Percentiles rank a stretch among this genome's conserved stretches.
phyloP scores from a whole-genome alignment of 23 tunicate genomes.

The Clavelina lepadiformis region DNA sequence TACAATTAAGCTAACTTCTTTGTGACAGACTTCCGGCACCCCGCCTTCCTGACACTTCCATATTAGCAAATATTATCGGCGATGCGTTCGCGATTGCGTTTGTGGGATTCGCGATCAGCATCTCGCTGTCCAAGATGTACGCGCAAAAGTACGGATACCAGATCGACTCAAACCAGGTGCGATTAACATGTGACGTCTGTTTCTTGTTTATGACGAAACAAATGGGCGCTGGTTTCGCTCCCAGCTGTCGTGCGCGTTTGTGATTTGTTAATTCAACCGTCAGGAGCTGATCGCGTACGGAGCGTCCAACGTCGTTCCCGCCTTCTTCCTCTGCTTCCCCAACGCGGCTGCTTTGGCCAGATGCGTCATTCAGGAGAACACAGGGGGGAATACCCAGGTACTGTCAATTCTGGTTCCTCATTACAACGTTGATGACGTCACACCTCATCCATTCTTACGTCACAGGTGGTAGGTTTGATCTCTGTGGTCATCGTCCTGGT shows the following conservation, averaged over 20 bases:
- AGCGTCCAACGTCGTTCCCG: constrained; percentile 65
- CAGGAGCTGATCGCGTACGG: constrained; percentile 96
- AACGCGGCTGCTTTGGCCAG: constrained; percentile 90
- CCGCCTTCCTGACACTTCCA: constrained; percentile 43
- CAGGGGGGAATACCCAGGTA: constrained; percentile 90
- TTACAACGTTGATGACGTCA: too few species aligned
- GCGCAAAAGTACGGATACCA: constrained; percentile 69
- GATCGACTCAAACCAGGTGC: constrained; percentile 81
- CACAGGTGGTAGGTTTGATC: constrained; percentile 86
- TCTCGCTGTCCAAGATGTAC: constrained; percentile 86
- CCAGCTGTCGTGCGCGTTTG: constrained; percentile 5
- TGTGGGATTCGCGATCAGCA: constrained; percentile 87
- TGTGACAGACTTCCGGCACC: constrained; percentile 90
- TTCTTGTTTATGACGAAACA: too few species aligned
- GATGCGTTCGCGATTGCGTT: constrained; percentile 83
- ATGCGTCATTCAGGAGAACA: constrained; percentile 89
- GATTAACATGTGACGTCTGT: too few species aligned
- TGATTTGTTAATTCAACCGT: not conserved
- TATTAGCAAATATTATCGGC: constrained; percentile 57
- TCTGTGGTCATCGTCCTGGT: constrained; percentile 72
- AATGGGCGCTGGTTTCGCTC: too few species aligned
- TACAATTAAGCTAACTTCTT: constrained; percentile 11
- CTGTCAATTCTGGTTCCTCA: too few species aligned
- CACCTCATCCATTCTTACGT: too few species aligned
- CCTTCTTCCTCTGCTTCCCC: constrained; percentile 86